phyloP scores from a whole-genome alignment of 2,888 invertebrate species.

The Pandemis cinnamomeana region DNA sequence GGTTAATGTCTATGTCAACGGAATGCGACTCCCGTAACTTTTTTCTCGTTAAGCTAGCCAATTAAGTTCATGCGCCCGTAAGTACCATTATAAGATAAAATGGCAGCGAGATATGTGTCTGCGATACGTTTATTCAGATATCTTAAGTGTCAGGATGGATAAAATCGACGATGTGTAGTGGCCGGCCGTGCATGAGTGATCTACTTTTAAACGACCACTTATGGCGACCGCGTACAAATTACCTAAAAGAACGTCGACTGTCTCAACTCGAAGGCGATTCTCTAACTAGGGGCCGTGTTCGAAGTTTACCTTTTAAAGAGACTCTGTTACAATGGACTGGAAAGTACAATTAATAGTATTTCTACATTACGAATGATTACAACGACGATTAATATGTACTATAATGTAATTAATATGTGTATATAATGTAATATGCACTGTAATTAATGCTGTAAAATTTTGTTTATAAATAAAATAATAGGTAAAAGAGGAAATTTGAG shows the following conservation, averaged over 20 bases:
- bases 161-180: constrained; percentile 65
- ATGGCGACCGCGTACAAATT: constrained; percentile 71
- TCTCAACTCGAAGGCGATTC: constrained; percentile 47
- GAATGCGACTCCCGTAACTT: constrained; percentile 39
- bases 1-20: constrained; percentile 34
- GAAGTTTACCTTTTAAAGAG: constrained; percentile 38
- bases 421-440: no score
- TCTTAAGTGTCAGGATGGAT: constrained; percentile 75
- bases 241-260: constrained; percentile 59
- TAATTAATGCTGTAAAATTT: no score
- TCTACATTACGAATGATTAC: not conserved
- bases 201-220: constrained; percentile 73
- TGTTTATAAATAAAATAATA: no score
- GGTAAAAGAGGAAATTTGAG: no score
- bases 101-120: constrained; percentile 69
- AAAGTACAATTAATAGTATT: not conserved
- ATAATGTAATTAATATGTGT: no score
- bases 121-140: constrained; percentile 69
- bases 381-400: no score
- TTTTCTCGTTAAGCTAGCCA: constrained; percentile 54
- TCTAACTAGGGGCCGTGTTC: constrained; percentile 56
- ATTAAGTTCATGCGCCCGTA: constrained; percentile 65
- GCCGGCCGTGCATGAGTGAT: constrained; percentile 64
- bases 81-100: constrained; percentile 63
- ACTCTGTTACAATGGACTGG: not conserved